Base-by-base conservation (phyloP, 1,140 invertebrate species). In the Drosophila navojoa region DNA sequence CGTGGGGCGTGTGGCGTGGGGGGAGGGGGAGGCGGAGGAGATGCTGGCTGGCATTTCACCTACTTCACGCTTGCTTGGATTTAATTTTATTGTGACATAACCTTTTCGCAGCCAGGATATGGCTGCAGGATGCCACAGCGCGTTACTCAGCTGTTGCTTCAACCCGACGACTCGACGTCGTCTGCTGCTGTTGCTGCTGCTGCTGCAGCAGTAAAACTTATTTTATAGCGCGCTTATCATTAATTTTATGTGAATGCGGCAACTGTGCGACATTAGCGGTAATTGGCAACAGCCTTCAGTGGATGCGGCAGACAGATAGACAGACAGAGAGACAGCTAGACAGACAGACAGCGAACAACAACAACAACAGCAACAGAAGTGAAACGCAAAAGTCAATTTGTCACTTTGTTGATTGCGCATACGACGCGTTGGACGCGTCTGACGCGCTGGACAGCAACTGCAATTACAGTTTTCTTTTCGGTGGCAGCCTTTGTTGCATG, bases 1-100 rank as follows among this genome's bases (percentile, higher is more conserved):
- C 15, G 7, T 6, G 2, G 32, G 9, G 32, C 27, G 27, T 6
- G n/a, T n/a, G n/a, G 29, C 3, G 29, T 7, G 6, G 5, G 4
- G 15, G 16, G 22, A 32, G 29, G 3, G 29, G 29, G 29, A 32
- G 5, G 11, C 0, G 13, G 25, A 32, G 42, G 25, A 29, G 27
- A 29, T 32, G 32, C 5, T 52, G 76, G 32, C 5, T 52, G 76
- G 64, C 52, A 74, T 67, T 79, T 84, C 72, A 87, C 84, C 79
- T 84, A 87, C 70, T 89, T 89, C 76, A 86, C 84, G 82, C 82
- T 89, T 84, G 85, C 42, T 89, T 87, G 84, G 84, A 87, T 87
- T 87, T 87, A 77, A 87, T 87, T 87, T 87, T 87, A 89, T 90
- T 89, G 85, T 84, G 85, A 79, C 84, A 87, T 90, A 90, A 87